A percentile compares a stretch with the other conserved stretches of the same genome.
Conservation (phyloP, 2,888 invertebrate genomes). For the Petrophora chlorosata region DNA sequence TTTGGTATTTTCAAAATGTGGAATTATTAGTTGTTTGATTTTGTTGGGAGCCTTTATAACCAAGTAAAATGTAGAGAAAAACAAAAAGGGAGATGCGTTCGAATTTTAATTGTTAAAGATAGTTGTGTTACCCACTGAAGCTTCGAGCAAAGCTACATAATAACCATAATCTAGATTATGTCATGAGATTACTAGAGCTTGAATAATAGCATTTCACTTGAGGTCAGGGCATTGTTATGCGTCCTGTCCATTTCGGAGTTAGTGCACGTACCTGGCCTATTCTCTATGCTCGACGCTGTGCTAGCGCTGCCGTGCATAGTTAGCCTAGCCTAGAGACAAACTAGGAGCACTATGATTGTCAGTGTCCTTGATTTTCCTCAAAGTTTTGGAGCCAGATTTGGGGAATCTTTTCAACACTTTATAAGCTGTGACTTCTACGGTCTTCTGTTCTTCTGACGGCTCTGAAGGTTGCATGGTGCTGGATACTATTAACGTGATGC, state of each 20-base stretch:
- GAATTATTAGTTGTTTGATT: no score
- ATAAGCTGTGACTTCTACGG: no score
- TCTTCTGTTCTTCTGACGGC: no score
- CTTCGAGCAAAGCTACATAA: conserved; percentile 22
- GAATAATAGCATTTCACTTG: conserved; percentile 68
- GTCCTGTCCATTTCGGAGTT: conserved; percentile 49
- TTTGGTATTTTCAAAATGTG: no score
- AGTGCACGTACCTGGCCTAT: conserved; percentile 60
- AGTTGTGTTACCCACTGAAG: no score
- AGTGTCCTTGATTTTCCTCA: conserved; percentile 24
- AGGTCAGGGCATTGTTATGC: conserved; percentile 56
- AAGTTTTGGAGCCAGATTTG: neutral
- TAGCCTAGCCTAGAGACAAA: conserved; percentile 65
- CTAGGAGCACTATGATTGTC: conserved; percentile 70
- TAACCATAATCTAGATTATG: conserved; percentile 72
- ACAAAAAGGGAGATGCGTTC: no score
- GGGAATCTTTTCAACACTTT: no score
- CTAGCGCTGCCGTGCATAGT: conserved; percentile 51
- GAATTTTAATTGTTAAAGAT: no score
- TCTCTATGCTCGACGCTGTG: conserved; percentile 70
- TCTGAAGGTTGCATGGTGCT: no score
- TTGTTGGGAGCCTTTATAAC: no score
- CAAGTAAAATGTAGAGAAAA: no score
- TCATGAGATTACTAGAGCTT: conserved; percentile 79
- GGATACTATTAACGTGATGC: no score